Evolutionary conservation across 1,140 invertebrate genomes (phyloP), one percentile per base, ranked within the genome.

Genomic region (Drosophila elegans): DNA sequence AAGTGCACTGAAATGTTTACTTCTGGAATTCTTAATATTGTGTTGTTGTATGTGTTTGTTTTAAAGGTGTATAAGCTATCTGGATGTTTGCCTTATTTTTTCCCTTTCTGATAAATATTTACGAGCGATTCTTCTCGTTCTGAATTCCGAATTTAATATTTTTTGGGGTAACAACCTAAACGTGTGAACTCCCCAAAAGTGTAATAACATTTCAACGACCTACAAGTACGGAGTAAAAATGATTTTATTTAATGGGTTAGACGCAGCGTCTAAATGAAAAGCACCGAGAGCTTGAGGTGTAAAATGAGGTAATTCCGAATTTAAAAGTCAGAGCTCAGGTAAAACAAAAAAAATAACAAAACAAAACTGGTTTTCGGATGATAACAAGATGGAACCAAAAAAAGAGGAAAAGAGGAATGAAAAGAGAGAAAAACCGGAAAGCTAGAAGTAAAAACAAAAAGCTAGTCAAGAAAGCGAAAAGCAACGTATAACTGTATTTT

Each of bases 271-370:
- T 62, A 66, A 75, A 55, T 38, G 21, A 44, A 71, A 72, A 82
- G 32, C 78, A 71, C 29, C 34, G 11, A 61, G 62, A 52, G 29
- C 29, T 74, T 34, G 46, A 77, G 48, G 84, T 89, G 84, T 88
- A 71, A 88, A 88, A 89, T 88, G 83, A 89, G 83, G 84, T 88
- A 88, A 88, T 88, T 88, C 78, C 11, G 52, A 77, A 83, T 79
- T 69, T 67, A 73, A 86, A 73, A 69, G 49, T 39, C 61, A 39
- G 59, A 60, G 54, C 36, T 21, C 29, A 64, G 68, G 48, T 68
- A 71, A 81, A 63, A 51, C 1, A 48, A 45, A 42, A 38, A 38
- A 12, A 42, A 57, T 45, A 67, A 59, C 55, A 53, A 45, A 62
- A 67, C 45, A 78, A 78, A 54, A 46, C 42, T 39, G 73, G 83